phyloP scores from a whole-genome alignment of 2,113 vertebrate species.

The Limanda limanda region DNA sequence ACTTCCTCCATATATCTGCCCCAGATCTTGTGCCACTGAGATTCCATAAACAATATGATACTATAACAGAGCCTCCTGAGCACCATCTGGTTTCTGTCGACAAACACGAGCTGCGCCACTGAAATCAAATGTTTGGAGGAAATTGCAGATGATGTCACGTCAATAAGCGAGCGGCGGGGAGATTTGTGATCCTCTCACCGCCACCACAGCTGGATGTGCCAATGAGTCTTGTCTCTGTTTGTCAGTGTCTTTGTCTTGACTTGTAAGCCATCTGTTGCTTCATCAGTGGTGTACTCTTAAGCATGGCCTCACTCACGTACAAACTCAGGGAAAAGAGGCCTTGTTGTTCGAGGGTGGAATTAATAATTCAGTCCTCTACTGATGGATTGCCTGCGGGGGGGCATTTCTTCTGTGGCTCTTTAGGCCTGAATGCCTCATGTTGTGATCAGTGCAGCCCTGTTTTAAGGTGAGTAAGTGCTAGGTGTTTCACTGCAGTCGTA shows the following conservation, averaged over 20 bases:
- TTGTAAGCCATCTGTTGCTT: constrained; percentile 56
- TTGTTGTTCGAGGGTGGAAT: constrained; percentile 38
- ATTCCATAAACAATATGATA: constrained; percentile 57
- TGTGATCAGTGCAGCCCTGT: constrained; percentile 40
- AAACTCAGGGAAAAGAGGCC: constrained; percentile 28
- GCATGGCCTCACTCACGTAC: neutral
- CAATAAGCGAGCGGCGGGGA: constrained; percentile 39
- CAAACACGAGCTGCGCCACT: constrained; percentile 3
- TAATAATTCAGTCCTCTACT: constrained; percentile 68
- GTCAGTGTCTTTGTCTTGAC: constrained; percentile 26
- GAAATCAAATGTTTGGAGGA: constrained; percentile 63
- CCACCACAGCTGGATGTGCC: constrained; percentile 58
- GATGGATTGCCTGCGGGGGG: constrained; percentile 56
- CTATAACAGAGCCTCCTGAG: constrained; percentile 50
- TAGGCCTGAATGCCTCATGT: constrained; percentile 42
- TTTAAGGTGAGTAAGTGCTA: constrained; percentile 67
- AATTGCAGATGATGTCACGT: constrained; percentile 71
- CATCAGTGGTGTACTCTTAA: constrained; percentile 34
- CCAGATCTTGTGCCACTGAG: constrained; percentile 50
- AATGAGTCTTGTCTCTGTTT: constrained; percentile 24
- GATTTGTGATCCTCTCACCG: constrained; percentile 30
- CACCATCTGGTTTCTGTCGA: constrained; percentile 72
- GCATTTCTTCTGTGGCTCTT: constrained; percentile 34
- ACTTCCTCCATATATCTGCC: constrained; percentile 40
- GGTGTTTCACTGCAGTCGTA: constrained; percentile 58